Evolutionary conservation across 2,888 invertebrate species (phyloP), one percentile per base, ranked within the genome.

Genomic region (Auanema sp.): DNA sequence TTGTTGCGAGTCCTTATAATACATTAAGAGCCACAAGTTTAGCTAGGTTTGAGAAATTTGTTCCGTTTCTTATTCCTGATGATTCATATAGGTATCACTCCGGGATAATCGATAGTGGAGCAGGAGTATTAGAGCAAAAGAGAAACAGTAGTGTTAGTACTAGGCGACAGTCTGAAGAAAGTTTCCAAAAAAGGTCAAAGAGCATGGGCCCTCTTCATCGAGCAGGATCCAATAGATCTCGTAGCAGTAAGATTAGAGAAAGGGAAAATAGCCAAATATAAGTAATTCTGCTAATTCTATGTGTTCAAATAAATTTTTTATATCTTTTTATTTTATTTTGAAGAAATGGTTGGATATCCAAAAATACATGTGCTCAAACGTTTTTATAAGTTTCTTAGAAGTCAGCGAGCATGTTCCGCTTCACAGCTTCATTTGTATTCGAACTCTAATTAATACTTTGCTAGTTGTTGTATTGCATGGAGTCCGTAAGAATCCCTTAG

Each of bases 1-100:
- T 83, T 65, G 70, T 81, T 4, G 83, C 80, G 18, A 79, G 79
- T 62, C 82, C 81, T 0, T 83, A 83, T 69, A 83, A 83, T 56
- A 83, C 83, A 5, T 71, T 83, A 16, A 64, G 81, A 42, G 78
- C 81, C 0, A 69, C 68, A 33, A 75, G 72, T 51, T 56, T 72
- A 16, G 68, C 69, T 54, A 66, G 60, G 62, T 60, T 25, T 4
- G 43, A 40, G 25, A 2, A 16, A 4, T 6, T 24, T 40, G 21
- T 5, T 53, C n/a, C 18, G 4, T 5, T 10, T 10, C 16, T 24
- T 50, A 12, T 52, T 11, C 25, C 23, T 4, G 25, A 54, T 5
- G 47, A 18, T 16, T 47, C 18, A 47, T n/a, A 47, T 49, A 66
- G 71, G 52, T 71, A 74, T 54, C 71, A 69, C 42, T 62, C 68